Evolutionary conservation across 2,888 invertebrate genomes (phyloP).

Genomic region (Melipona beecheii): DNA sequence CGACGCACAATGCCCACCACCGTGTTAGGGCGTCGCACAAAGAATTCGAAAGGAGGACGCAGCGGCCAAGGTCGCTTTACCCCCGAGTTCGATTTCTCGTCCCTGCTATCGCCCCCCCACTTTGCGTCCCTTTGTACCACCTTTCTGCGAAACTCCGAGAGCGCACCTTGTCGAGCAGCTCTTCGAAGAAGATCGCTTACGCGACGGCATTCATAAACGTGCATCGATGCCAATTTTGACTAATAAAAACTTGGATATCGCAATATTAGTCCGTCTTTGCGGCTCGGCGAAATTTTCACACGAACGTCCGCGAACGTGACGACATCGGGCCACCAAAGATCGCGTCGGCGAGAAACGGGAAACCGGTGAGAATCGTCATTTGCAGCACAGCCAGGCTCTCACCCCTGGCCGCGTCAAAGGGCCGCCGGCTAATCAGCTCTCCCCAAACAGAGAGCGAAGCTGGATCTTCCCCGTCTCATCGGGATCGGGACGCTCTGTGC

Average conservation of each 20-base stretch:
- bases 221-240: too few relatives aligned
- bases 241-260: too few relatives aligned
- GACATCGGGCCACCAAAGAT: neutral
- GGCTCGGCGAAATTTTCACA: too few relatives aligned
- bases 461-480: constrained; percentile 73
- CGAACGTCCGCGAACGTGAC: too few relatives aligned
- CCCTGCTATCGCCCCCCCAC: neutral
- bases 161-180: neutral
- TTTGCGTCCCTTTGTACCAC: neutral
- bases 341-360: neutral
- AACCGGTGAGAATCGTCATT: constrained; percentile 66
- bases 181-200: neutral
- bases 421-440: constrained; percentile 72
- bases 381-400: constrained; percentile 39
- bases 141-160: neutral
- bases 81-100: constrained; percentile 56
- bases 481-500: constrained; percentile 28
- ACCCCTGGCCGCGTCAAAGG: constrained; percentile 61
- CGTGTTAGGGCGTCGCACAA: neutral
- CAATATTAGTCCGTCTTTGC: too few relatives aligned
- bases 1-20: constrained; percentile 21
- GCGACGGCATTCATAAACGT: too few relatives aligned
- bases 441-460: constrained; percentile 67
- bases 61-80: constrained; percentile 28
- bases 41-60: constrained; percentile 57